Percentiles rank a stretch among this genome's conserved stretches.
Evolutionary conservation across 2,888 invertebrate genomes (phyloP).

Genomic region (Heliconius hortense): DNA sequence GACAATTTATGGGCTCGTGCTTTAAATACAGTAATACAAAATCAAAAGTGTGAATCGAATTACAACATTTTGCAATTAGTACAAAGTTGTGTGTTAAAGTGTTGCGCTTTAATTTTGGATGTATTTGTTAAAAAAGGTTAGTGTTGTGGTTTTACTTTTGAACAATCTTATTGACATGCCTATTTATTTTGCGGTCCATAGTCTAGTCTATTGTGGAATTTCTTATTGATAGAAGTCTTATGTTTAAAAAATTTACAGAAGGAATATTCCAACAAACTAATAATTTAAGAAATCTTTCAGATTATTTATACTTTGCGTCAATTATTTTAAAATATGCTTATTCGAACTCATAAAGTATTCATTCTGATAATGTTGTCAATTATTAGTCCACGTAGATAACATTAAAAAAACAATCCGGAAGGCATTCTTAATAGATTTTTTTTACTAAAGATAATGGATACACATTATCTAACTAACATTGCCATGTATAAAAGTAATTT

Average conservation of each 20-base stretch:
- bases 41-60: constrained; percentile 32
- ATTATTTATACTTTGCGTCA: neutral
- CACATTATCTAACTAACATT: neutral
- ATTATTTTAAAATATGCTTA: neutral
- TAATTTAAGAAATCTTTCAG: neutral
- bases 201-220: constrained; percentile 10
- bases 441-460: neutral
- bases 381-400: constrained; percentile 13
- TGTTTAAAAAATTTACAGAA: neutral
- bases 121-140: constrained; percentile 12
- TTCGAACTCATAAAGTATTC: neutral
- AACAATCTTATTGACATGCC: constrained; percentile 17
- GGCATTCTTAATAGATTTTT: neutral
- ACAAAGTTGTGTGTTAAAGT: constrained; percentile 16
- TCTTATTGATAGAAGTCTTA: neutral
- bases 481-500: neutral
- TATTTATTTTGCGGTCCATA: constrained; percentile 17
- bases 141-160: constrained; percentile 14
- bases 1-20: constrained; percentile 39
- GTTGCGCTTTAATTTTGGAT: constrained; percentile 15
- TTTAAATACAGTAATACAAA: constrained; percentile 29
- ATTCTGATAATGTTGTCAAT: neutral
- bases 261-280: neutral
- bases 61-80: constrained; percentile 2
- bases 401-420: neutral